A percentile compares a stretch with the other conserved stretches of the same genome.
These are phyloP conservation scores for Riparia riparia DNA, from an alignment of 2,113 vertebrate species.

Conservation along the genomic window DNA sequence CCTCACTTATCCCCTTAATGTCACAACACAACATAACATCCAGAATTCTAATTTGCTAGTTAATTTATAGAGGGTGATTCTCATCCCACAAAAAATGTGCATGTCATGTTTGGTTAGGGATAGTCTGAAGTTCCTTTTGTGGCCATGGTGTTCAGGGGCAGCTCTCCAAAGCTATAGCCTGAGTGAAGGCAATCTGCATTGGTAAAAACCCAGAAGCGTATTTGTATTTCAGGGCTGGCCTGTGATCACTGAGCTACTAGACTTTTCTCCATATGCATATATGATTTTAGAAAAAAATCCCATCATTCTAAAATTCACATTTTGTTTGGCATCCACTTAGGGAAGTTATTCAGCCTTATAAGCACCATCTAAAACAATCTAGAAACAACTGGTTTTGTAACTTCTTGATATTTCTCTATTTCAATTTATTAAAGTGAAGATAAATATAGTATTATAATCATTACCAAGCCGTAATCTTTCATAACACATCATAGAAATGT, in stretches of 20 bases:
- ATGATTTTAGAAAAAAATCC: neutral
- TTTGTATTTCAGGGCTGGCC: neutral
- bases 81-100: neutral
- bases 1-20: neutral
- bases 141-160: neutral
- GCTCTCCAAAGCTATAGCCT: neutral
- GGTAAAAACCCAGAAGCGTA: neutral
- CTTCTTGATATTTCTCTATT: neutral
- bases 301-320: neutral
- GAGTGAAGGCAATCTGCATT: neutral
- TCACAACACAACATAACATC: neutral
- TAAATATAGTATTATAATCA: neutral
- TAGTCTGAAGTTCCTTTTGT: neutral
- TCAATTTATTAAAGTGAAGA: neutral
- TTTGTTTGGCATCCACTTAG: neutral
- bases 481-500: neutral
- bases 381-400: neutral
- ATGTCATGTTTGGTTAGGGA: neutral
- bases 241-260: neutral
- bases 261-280: neutral
- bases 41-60: neutral
- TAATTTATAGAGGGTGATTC: neutral
- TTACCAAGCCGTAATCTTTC: neutral
- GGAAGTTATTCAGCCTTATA: neutral
- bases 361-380: neutral